These are phyloP conservation scores for Halocynthia roretzi DNA, from an alignment of 23 tunicate species.

Conservation along the genomic window DNA sequence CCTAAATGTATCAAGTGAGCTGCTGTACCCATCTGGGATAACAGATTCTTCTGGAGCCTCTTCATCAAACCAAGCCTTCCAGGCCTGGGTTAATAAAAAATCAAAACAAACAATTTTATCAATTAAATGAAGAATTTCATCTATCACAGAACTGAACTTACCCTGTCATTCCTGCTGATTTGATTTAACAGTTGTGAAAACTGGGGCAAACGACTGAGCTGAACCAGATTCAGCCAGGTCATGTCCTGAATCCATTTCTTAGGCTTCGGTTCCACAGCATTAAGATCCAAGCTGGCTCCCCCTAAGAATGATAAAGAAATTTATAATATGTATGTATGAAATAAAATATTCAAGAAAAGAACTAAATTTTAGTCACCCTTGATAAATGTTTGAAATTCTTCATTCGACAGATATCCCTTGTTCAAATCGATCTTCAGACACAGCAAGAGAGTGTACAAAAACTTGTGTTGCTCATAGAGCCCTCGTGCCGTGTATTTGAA, in stretches of 20 bases:
- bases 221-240: constrained; percentile 89
- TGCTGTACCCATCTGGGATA: constrained; percentile 76
- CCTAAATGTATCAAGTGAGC: constrained; percentile 64
- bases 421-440: constrained; percentile 78
- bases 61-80: constrained; percentile 89
- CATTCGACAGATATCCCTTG: constrained; percentile 55
- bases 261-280: constrained; percentile 82
- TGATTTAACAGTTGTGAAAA: constrained; percentile 79
- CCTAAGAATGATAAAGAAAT: constrained; percentile 20
- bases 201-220: constrained; percentile 60
- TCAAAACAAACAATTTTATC: no score
- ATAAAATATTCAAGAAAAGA: neutral
- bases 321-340: neutral
- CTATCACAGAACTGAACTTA: constrained; percentile 6
- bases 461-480: constrained; percentile 82
- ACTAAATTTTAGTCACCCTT: constrained; percentile 28
- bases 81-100: constrained; percentile 27
- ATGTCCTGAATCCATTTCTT: constrained; percentile 92
- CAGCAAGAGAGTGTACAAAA: constrained; percentile 75
- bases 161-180: constrained; percentile 74
- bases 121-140: neutral
- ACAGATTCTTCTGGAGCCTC: constrained; percentile 83
- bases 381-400: constrained; percentile 82
- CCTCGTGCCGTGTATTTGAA: constrained; percentile 89
- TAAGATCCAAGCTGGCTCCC: constrained; percentile 77